Percentiles rank a stretch among this genome's conserved stretches.
phyloP scores from a whole-genome alignment of 2,113 vertebrate species.

The Scartelaos histophorus region DNA sequence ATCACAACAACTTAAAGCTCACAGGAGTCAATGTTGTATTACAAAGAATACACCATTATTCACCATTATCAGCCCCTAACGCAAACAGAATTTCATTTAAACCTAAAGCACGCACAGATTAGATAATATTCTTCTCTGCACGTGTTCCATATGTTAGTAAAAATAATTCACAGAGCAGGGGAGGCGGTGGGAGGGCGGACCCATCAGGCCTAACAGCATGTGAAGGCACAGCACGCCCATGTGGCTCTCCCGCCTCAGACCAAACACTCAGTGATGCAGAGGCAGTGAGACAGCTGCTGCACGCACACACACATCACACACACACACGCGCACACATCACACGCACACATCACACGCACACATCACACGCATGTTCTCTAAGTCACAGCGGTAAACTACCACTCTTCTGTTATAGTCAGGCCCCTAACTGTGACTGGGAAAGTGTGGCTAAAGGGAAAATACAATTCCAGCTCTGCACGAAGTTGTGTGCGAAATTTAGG shows the following conservation, averaged over 20 bases:
- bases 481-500: neutral
- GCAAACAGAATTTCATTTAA: neutral
- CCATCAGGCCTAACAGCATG: conserved; percentile 48
- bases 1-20: neutral
- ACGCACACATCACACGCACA: conserved; percentile 15
- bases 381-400: conserved; percentile 7
- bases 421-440: conserved; percentile 7
- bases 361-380: conserved; percentile 7
- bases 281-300: conserved; percentile 49
- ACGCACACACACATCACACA: conserved; percentile 1
- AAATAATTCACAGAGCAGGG: conserved; percentile 12
- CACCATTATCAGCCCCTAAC: neutral
- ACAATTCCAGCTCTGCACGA: neutral
- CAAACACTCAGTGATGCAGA: conserved; percentile 57
- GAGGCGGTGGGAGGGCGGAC: conserved; percentile 6
- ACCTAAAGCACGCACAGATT: conserved; percentile 6
- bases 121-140: neutral
- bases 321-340: conserved; percentile 9
- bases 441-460: conserved; percentile 1
- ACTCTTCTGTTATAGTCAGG: conserved; percentile 10
- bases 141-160: conserved; percentile 2
- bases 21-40: neutral
- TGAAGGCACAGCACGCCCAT: conserved; percentile 60
- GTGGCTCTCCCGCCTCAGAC: conserved; percentile 54
- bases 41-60: neutral